A percentile compares a stretch with the other conserved stretches of the same genome.
Evolutionary conservation across 1,140 invertebrate species (phyloP).

Genomic region (Microplitis mediator): DNA sequence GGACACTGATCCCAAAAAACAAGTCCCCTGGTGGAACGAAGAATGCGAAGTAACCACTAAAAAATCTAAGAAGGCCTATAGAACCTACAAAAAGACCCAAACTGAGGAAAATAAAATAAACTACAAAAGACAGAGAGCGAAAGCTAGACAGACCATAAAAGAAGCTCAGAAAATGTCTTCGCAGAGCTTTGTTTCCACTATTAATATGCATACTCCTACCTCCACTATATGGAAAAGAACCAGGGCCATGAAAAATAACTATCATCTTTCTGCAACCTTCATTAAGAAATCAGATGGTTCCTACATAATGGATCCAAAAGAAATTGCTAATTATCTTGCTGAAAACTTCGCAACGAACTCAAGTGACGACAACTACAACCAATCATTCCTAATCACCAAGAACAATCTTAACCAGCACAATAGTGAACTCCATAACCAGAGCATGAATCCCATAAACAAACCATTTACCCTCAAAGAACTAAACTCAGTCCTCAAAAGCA

Average conservation of each 20-base stretch:
- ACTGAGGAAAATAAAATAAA: slow-evolving; percentile 35
- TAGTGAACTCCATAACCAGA: not conserved
- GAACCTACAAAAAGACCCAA: slow-evolving; percentile 36
- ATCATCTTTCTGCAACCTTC: not conserved
- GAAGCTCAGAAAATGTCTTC: not conserved
- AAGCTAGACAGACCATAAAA: slow-evolving; percentile 9
- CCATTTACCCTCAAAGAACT: slow-evolving; percentile 14
- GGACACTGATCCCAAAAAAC: not conserved
- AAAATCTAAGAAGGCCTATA: slow-evolving; percentile 36
- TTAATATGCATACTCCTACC: not conserved
- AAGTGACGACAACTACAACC: slow-evolving; percentile 32
- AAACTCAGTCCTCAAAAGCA: not conserved
- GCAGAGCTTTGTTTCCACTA: not conserved
- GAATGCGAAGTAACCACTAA: slow-evolving; percentile 39
- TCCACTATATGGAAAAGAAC: slow-evolving; percentile 13
- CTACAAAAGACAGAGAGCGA: slow-evolving; percentile 38
- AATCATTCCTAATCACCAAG: not conserved
- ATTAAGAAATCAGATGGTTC: not conserved
- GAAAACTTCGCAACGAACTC: slow-evolving; percentile 39
- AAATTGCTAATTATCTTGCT: slow-evolving; percentile 37
- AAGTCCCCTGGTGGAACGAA: slow-evolving; percentile 43
- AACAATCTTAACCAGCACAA: not conserved
- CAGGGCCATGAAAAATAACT: not conserved
- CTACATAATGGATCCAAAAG: not conserved
- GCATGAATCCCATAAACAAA: not conserved